Conservation (phyloP, 2,888 invertebrate species). For the Macroteleia sp. region DNA sequence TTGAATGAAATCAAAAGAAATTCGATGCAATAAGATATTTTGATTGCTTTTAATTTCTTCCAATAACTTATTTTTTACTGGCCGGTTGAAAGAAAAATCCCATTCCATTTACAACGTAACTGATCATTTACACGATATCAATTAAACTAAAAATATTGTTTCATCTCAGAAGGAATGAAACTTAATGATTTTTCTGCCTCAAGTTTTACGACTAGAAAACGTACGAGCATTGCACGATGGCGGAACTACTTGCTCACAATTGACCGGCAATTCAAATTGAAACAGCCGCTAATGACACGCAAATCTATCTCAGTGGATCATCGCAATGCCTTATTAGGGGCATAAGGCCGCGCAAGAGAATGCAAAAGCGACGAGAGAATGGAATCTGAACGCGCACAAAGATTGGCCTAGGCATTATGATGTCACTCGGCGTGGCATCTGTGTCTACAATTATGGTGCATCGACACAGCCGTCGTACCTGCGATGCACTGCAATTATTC, state of each 20-base stretch:
- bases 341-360: slow-evolving; percentile 35
- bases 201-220: slow-evolving; percentile 24
- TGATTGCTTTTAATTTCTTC: too few species aligned
- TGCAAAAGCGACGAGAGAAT: slow-evolving; percentile 53
- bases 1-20: too few species aligned
- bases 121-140: too few species aligned
- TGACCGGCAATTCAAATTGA: slow-evolving; percentile 64
- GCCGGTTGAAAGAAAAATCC: too few species aligned
- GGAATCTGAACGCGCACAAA: slow-evolving; percentile 59
- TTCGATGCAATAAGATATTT: too few species aligned
- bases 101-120: too few species aligned
- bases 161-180: too few species aligned
- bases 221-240: slow-evolving; percentile 10
- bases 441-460: slow-evolving; percentile 66
- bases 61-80: too few species aligned
- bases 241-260: slow-evolving; percentile 54
- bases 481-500: slow-evolving; percentile 50
- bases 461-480: slow-evolving; percentile 47
- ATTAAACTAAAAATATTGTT: too few species aligned
- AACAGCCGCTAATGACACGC: slow-evolving; percentile 71
- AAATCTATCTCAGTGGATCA: slow-evolving; percentile 72
- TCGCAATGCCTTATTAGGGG: slow-evolving; percentile 70
- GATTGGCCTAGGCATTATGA: slow-evolving; percentile 65
- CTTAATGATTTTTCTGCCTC: too few species aligned
- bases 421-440: slow-evolving; percentile 67